Percentiles rank a stretch among this genome's conserved stretches.
Evolutionary conservation across 2,888 invertebrate species (phyloP).

Genomic region (Hirtodrosophila alboralis): DNA sequence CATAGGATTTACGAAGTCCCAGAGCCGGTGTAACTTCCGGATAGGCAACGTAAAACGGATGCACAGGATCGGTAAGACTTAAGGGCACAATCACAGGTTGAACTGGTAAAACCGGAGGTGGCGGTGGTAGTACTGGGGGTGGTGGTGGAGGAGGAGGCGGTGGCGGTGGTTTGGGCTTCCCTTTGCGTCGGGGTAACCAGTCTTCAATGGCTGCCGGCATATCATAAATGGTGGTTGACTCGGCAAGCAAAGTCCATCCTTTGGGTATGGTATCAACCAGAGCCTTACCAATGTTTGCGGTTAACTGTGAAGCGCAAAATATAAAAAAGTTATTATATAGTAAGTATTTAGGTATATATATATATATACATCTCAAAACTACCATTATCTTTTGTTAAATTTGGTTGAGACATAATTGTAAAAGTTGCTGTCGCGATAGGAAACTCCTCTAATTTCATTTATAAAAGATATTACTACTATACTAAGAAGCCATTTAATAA

Average conservation of each 20-base stretch:
- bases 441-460: too few species aligned
- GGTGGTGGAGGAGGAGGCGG: conserved; percentile 30
- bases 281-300: conserved; percentile 72
- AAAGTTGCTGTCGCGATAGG: too few species aligned
- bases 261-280: conserved; percentile 67
- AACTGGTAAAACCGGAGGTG: conserved; percentile 12
- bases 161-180: conserved; percentile 31
- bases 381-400: too few species aligned
- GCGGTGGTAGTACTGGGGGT: neutral
- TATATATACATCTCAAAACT: too few species aligned
- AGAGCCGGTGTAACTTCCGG: conserved; percentile 47
- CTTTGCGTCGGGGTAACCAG: conserved; percentile 49
- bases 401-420: too few species aligned
- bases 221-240: conserved; percentile 74
- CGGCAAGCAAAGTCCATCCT: conserved; percentile 70
- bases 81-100: conserved; percentile 54
- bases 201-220: conserved; percentile 69
- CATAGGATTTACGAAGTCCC: conserved; percentile 49
- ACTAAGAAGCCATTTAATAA: too few species aligned
- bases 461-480: too few species aligned
- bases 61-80: conserved; percentile 62
- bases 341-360: too few species aligned
- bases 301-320: conserved; percentile 42
- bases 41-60: conserved; percentile 65
- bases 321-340: too few species aligned